Percentiles rank a stretch among this genome's conserved stretches.
phyloP scores from a whole-genome alignment of 2,797 vertebrate species.

The Typhlichthys eigenmanni region DNA sequence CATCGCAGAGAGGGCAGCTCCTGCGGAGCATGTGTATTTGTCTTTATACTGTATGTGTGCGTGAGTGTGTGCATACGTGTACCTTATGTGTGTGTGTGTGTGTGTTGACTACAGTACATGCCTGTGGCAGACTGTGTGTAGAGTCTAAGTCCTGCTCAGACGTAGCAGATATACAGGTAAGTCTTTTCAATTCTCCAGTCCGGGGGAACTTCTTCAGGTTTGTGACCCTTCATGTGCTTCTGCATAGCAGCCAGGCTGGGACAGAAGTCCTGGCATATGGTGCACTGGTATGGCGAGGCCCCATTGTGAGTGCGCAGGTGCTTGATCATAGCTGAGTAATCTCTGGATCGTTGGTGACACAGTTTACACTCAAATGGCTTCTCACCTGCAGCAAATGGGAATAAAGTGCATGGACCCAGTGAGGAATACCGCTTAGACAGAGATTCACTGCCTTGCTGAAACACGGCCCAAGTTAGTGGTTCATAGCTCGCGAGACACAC shows the following conservation, averaged over 20 bases:
- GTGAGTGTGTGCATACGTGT: neutral
- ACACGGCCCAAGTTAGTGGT: too few species aligned
- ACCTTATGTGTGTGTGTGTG: slow-evolving; percentile 8
- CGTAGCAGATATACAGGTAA: slow-evolving; percentile 97
- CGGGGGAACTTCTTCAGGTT: slow-evolving; percentile 93
- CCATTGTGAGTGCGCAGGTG: slow-evolving; percentile 98
- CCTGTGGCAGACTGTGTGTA: slow-evolving; percentile 24
- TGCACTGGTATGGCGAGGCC: slow-evolving; percentile 98
- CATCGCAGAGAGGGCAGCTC: slow-evolving; percentile 20
- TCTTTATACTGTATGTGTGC: neutral
- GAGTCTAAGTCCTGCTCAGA: slow-evolving; percentile 81
- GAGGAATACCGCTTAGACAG: too few species aligned
- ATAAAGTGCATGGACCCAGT: neutral
- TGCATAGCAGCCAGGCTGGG: slow-evolving; percentile 99
- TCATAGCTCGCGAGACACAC: neutral
- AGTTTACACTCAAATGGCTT: slow-evolving; percentile 99
- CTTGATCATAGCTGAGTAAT: slow-evolving; percentile 99
- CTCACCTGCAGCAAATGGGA: slow-evolving; percentile 83
- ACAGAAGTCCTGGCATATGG: slow-evolving; percentile 98
- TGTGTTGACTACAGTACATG: slow-evolving; percentile 4
- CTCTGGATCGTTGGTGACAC: slow-evolving; percentile 96
- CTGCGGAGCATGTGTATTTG: slow-evolving; percentile 8
- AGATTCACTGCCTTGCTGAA: too few species aligned
- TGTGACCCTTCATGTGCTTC: slow-evolving; percentile 99
- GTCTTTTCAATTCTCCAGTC: slow-evolving; percentile 99